Conservation (phyloP, 2,888 invertebrate genomes). For the Monopis laevigella region DNA sequence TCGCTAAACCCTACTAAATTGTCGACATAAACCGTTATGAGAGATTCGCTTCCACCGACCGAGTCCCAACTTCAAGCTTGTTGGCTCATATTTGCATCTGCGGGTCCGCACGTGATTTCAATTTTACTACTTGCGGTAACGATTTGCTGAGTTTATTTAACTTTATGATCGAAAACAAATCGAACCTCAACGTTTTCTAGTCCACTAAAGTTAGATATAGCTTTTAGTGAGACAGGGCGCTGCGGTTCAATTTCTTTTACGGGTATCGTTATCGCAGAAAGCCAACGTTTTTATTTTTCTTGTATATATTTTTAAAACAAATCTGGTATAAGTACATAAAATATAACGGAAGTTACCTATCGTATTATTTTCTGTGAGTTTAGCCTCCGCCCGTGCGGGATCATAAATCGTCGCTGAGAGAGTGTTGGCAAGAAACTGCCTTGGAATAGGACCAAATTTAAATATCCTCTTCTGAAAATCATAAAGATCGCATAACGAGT, state of each 20-base stretch:
- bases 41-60: slow-evolving; percentile 38
- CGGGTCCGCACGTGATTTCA: slow-evolving; percentile 20
- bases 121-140: too few relatives aligned
- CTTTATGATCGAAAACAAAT: too few relatives aligned
- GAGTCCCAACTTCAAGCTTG: slow-evolving; percentile 26
- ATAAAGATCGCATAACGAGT: slow-evolving; percentile 41
- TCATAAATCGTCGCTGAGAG: slow-evolving; percentile 42
- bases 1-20: slow-evolving; percentile 42
- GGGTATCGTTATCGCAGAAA: too few relatives aligned
- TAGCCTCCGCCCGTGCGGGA: slow-evolving; percentile 27
- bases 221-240: too few relatives aligned
- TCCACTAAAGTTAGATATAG: too few relatives aligned
- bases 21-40: slow-evolving; percentile 50
- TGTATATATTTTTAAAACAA: too few relatives aligned
- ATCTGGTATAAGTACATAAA: not conserved
- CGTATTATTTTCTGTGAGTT: slow-evolving; percentile 19
- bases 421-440: slow-evolving; percentile 43
- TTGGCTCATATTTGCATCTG: slow-evolving; percentile 36
- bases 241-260: too few relatives aligned
- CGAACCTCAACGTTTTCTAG: too few relatives aligned
- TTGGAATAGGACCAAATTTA: slow-evolving; percentile 57
- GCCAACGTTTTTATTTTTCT: too few relatives aligned
- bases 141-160: too few relatives aligned
- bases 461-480: slow-evolving; percentile 44
- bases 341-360: slow-evolving; percentile 6